These are phyloP conservation scores for Bryconaethiops microstoma DNA, from an alignment of 2,797 vertebrate species.

Conservation along the genomic window DNA sequence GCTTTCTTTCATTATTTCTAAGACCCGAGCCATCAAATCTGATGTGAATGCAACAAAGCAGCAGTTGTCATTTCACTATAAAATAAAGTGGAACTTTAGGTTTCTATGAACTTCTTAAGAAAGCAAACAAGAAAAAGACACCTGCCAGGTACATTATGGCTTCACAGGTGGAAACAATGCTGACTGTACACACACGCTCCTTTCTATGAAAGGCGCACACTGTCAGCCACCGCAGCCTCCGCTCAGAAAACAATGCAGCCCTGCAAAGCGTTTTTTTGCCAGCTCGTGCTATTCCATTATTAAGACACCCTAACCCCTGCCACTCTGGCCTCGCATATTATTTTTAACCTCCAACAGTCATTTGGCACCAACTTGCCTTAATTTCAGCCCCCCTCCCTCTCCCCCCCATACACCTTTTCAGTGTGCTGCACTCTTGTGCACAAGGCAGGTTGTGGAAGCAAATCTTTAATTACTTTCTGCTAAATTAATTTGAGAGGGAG, in stretches of 20 bases:
- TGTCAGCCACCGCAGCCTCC: constrained; percentile 66
- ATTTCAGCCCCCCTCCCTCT: constrained; percentile 69
- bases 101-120: constrained; percentile 32
- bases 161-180: constrained; percentile 73
- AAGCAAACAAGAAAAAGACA: constrained; percentile 24
- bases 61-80: constrained; percentile 17
- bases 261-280: constrained; percentile 67
- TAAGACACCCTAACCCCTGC: constrained; percentile 70
- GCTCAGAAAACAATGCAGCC: constrained; percentile 71
- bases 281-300: constrained; percentile 78
- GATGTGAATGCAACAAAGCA: neutral
- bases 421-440: constrained; percentile 73
- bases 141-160: constrained; percentile 79
- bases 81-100: constrained; percentile 31
- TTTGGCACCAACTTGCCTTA: constrained; percentile 82
- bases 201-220: constrained; percentile 23
- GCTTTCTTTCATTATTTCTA: neutral
- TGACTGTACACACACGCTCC: constrained; percentile 58
- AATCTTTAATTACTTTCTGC: constrained; percentile 84
- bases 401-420: constrained; percentile 62
- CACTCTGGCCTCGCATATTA: constrained; percentile 79
- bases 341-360: constrained; percentile 80
- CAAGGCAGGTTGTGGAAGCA: constrained; percentile 72
- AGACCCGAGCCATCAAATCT: constrained; percentile 3
- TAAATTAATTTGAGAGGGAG: constrained; percentile 82